Base-by-base conservation (phyloP, 2,113 vertebrate species). In the Quiscalus mexicanus region DNA sequence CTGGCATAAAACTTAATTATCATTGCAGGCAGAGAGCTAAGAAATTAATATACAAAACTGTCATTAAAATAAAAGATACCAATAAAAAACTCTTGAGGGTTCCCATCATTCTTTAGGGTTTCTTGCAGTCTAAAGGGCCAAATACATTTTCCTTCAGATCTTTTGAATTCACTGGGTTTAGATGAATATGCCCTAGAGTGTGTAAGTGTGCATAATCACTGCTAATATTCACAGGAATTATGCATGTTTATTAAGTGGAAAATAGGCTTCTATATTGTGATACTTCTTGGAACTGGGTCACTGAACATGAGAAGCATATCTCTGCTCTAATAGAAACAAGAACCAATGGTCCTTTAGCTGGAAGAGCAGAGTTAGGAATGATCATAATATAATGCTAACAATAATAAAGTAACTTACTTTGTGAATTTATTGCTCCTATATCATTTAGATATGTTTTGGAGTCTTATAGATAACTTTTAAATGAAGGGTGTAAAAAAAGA, bases 231-330 rank as follows among this genome's bases (percentile, higher is more conserved):
- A 86, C 39, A 84, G 79, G 55, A 95, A 80, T 95, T 93, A 93
- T 96, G 56, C 86, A 86, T 93, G 85, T 96, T 83, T 95, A 90
- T 92, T 93, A 93, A 94, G 85, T 94, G 93, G 88, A 95, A 96
- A 96, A 93, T 89, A 84, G 76, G 79, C 79, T 90, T 90, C 90
- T 93, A 12, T 85, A 78, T 87, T 87, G 79, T 96, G 93, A 84
- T 96, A 89, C 56, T 95, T 86, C 33, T 93, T 96, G 90, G 79
- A 97, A 96, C 44, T 95, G 75, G 93, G 95, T 97, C 93, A 95
- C 92, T 94, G 92, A 96, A 87, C 60, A 92, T 28, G 52, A 80
- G 64, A 80, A 86, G 47, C 30, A 9, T 67, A 41, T 84, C 49
- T 84, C 71, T 90, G 44, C 52, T 88, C 84, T 90, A 86, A 52